A percentile compares a stretch with the other conserved stretches of the same genome.
Conservation (phyloP, 2,113 vertebrate genomes). For the Hiodon tergisus region DNA sequence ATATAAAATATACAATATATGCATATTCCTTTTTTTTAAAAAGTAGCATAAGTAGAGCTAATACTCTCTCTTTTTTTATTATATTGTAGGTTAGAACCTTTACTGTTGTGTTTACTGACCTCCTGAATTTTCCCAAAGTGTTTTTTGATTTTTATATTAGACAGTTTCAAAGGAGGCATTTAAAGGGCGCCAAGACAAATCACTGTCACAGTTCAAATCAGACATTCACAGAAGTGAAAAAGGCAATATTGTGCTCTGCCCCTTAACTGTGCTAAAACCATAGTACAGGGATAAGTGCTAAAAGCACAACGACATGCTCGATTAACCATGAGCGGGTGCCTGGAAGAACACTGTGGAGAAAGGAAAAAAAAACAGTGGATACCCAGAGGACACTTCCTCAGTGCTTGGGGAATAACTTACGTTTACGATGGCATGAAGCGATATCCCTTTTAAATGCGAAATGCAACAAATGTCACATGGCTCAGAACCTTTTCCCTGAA, state of each 20-base stretch:
- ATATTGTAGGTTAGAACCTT: background rate
- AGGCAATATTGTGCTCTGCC: slow-evolving; percentile 6
- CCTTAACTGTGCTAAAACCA: slow-evolving; percentile 18
- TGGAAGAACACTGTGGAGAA: background rate
- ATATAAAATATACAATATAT: too few species aligned
- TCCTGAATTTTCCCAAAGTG: background rate
- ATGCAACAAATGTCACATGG: slow-evolving; percentile 1
- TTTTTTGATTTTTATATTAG: background rate
- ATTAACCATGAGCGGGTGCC: slow-evolving; percentile 13
- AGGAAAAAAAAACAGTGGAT: background rate
- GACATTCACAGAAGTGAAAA: background rate
- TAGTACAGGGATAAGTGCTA: slow-evolving; percentile 6
- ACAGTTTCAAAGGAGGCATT: slow-evolving; percentile 15
- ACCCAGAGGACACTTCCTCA: background rate
- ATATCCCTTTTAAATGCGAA: slow-evolving; percentile 13
- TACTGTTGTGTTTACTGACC: background rate
- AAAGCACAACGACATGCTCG: slow-evolving; percentile 9
- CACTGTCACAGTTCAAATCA: slow-evolving; percentile 6
- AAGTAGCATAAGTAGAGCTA: too few species aligned
- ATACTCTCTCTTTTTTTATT: background rate
- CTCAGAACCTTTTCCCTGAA: background rate
- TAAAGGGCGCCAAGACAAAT: background rate
- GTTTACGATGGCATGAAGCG: slow-evolving; percentile 10
- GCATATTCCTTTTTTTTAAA: too few species aligned
- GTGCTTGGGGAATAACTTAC: slow-evolving; percentile 13